Conservation (phyloP, 2,888 invertebrate genomes). For the Stenchaetothrips biformis region DNA sequence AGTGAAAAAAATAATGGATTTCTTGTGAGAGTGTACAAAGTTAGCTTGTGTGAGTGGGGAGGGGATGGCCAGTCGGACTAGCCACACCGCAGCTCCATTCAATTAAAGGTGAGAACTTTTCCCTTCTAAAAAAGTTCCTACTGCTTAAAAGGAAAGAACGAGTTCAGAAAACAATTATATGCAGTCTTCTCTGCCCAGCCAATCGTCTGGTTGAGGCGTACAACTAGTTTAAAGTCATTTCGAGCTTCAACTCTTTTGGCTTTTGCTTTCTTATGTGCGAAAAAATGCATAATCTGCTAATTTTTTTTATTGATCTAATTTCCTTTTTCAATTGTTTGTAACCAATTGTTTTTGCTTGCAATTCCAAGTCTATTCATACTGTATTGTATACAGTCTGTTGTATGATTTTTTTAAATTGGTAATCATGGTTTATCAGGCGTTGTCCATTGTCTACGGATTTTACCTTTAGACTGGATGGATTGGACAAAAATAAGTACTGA, state of each 20-base stretch:
- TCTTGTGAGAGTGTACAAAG: conserved; percentile 25
- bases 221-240: background rate
- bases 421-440: conserved; percentile 6
- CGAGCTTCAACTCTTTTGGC: background rate
- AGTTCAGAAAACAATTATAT: conserved; percentile 8
- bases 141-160: conserved; percentile 25
- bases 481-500: conserved; percentile 18
- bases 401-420: conserved; percentile 5
- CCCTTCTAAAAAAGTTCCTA: conserved; percentile 20
- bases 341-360: conserved; percentile 16
- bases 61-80: conserved; percentile 20
- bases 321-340: background rate
- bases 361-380: conserved; percentile 19
- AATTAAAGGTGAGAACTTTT: conserved; percentile 24
- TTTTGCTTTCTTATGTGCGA: background rate
- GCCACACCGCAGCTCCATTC: conserved; percentile 27
- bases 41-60: conserved; percentile 2
- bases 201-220: background rate
- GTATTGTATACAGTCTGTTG: conserved; percentile 18
- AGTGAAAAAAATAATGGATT: conserved; percentile 25
- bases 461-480: conserved; percentile 12
- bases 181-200: background rate
- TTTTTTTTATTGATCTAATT: conserved; percentile 12
- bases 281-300: conserved; percentile 10
- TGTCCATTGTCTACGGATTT: conserved; percentile 18